These are phyloP conservation scores for Aphaenogaster floridana DNA, from an alignment of 1,140 invertebrate species.

Conservation along the genomic window DNA sequence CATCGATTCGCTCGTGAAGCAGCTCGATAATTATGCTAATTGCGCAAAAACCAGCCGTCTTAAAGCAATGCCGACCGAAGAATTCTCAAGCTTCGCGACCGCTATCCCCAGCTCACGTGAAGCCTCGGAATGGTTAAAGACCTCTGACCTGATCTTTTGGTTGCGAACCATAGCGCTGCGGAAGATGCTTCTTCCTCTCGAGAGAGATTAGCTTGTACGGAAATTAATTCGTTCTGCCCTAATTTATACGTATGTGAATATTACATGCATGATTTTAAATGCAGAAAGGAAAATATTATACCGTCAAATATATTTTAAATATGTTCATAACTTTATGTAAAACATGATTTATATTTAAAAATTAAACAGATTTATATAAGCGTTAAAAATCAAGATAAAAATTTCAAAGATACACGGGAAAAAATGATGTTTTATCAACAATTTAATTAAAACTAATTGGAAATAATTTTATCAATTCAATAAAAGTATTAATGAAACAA, in stretches of 20 bases:
- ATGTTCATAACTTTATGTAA: not conserved
- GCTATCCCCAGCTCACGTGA: not conserved
- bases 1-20: conserved; percentile 41
- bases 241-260: not conserved
- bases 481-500: too few relatives aligned
- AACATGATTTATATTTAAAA: not conserved
- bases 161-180: not conserved
- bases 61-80: not conserved
- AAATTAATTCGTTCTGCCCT: conserved; percentile 28
- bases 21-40: conserved; percentile 70
- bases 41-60: conserved; percentile 42
- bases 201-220: not conserved
- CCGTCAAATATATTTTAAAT: not conserved
- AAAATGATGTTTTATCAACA: too few relatives aligned
- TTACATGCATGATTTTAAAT: not conserved
- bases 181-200: not conserved
- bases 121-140: not conserved
- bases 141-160: conserved; percentile 21
- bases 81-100: not conserved
- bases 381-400: not conserved
- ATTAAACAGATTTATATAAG: not conserved
- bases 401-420: not conserved
- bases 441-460: too few relatives aligned
- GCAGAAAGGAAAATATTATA: not conserved
- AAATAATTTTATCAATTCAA: too few relatives aligned